A percentile compares a stretch with the other conserved stretches of the same genome.
These are phyloP conservation scores for Aplysia californica DNA, from an alignment of 1,140 invertebrate genomes.

Conservation along the genomic window DNA sequence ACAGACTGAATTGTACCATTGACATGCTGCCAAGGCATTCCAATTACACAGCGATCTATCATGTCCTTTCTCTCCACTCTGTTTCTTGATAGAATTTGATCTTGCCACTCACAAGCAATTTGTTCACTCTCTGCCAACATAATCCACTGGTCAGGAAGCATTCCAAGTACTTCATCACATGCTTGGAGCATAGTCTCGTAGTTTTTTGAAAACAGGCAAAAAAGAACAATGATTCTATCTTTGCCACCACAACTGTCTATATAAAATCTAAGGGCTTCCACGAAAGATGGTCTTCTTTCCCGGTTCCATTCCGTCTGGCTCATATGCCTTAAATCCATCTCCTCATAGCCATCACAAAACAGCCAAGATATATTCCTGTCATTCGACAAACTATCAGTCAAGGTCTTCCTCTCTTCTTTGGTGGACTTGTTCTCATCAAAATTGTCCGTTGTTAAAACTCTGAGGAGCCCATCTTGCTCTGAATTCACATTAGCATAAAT, in stretches of 20 bases:
- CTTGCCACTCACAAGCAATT: constrained; percentile 31
- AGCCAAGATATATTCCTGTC: constrained; percentile 30
- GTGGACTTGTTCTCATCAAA: constrained; percentile 34
- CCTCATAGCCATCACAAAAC: constrained; percentile 36
- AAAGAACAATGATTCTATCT: constrained; percentile 37
- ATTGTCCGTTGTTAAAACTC: constrained; percentile 37
- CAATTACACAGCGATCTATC: constrained; percentile 31
- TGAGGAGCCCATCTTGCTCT: constrained; percentile 11
- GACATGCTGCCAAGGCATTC: constrained; percentile 31
- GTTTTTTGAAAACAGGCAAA: constrained; percentile 41
- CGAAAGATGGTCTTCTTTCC: constrained; percentile 33
- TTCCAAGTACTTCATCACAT: constrained; percentile 32
- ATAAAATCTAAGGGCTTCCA: constrained; percentile 37
- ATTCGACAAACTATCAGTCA: constrained; percentile 7
- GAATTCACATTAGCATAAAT: constrained; percentile 23
- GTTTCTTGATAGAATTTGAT: constrained; percentile 29
- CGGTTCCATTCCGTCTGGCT: constrained; percentile 34
- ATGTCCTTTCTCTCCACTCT: constrained; percentile 27
- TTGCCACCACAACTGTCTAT: constrained; percentile 32
- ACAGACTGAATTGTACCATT: neutral
- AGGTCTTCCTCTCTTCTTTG: constrained; percentile 17
- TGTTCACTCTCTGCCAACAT: constrained; percentile 33
- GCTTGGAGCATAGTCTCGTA: constrained; percentile 38
- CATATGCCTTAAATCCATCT: constrained; percentile 10
- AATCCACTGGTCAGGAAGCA: constrained; percentile 43